phyloP scores from a whole-genome alignment of 2,888 invertebrate genomes.

The Sarcophaga variegata region DNA sequence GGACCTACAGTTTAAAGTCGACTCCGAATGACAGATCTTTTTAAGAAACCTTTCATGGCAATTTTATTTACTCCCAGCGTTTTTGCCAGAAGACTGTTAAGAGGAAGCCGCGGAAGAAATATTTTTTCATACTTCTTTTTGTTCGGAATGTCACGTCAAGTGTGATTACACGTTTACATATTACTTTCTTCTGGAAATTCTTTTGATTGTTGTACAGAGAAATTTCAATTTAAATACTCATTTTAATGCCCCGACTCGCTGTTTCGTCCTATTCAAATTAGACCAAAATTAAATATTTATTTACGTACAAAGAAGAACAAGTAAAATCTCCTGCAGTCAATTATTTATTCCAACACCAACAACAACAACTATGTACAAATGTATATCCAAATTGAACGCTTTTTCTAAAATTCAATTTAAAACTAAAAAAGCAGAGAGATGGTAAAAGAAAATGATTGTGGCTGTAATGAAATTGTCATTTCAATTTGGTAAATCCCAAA shows the following conservation, averaged over 20 bases:
- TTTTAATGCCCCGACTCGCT: not conserved
- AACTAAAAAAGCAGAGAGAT: conserved; percentile 29
- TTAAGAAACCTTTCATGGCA: too few species aligned
- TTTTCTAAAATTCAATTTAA: conserved; percentile 63
- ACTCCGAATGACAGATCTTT: too few species aligned
- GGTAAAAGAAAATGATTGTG: conserved; percentile 56
- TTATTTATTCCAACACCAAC: not conserved
- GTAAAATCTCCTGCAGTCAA: not conserved
- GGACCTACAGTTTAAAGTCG: too few species aligned
- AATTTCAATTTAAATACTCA: too few species aligned
- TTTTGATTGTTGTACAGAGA: too few species aligned
- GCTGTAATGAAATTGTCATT: conserved; percentile 69
- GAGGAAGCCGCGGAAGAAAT: too few species aligned
- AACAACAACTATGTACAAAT: not conserved
- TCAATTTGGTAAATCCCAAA: conserved; percentile 68
- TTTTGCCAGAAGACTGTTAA: too few species aligned
- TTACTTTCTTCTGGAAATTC: too few species aligned
- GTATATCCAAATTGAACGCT: conserved; percentile 24
- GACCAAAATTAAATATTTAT: not conserved
- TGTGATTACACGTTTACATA: too few species aligned
- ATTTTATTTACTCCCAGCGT: too few species aligned
- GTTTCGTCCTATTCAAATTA: not conserved
- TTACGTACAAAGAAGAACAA: conserved; percentile 15
- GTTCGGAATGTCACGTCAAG: too few species aligned
- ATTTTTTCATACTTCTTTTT: too few species aligned